phyloP scores from a whole-genome alignment of 2,797 vertebrate genomes.

The Sylvia borin region DNA sequence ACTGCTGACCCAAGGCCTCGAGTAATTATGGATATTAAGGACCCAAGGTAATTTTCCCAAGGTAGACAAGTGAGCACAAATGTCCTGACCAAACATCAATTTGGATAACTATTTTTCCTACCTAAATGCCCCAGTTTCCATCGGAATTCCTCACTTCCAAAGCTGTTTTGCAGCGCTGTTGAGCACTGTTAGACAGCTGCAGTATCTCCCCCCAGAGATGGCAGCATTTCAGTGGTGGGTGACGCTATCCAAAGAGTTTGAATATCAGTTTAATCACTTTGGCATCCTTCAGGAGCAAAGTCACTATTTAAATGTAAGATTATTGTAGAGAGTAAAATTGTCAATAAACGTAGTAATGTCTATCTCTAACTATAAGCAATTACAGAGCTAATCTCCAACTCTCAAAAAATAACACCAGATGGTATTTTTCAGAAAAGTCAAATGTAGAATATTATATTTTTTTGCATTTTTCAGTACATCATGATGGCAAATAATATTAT shows the following conservation, averaged over 20 bases:
- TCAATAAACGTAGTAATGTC: slow-evolving; percentile 69
- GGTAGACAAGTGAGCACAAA: not conserved
- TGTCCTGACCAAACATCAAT: not conserved
- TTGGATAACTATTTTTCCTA: slow-evolving; percentile 42
- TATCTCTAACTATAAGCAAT: slow-evolving; percentile 73
- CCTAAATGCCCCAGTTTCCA: slow-evolving; percentile 22
- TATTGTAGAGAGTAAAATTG: slow-evolving; percentile 63
- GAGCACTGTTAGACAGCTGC: slow-evolving; percentile 55
- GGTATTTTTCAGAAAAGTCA: slow-evolving; percentile 77
- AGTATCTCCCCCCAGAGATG: slow-evolving; percentile 61
- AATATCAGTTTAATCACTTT: slow-evolving; percentile 65
- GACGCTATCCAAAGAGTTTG: slow-evolving; percentile 54
- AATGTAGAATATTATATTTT: slow-evolving; percentile 75
- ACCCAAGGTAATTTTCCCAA: not conserved
- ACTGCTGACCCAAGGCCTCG: not conserved
- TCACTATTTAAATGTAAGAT: slow-evolving; percentile 64
- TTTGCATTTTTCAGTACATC: slow-evolving; percentile 70
- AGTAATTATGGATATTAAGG: not conserved
- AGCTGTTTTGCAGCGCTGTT: not conserved
- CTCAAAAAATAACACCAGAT: slow-evolving; percentile 76
- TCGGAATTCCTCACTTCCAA: slow-evolving; percentile 13
- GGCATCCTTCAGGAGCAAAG: slow-evolving; percentile 60
- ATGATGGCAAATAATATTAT: slow-evolving; percentile 76
- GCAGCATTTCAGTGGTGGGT: slow-evolving; percentile 42
- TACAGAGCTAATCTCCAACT: slow-evolving; percentile 69